Evolutionary conservation across 2,797 vertebrate species (phyloP), one percentile per base, ranked within the genome.

Genomic region (Pristis pectinata): DNA sequence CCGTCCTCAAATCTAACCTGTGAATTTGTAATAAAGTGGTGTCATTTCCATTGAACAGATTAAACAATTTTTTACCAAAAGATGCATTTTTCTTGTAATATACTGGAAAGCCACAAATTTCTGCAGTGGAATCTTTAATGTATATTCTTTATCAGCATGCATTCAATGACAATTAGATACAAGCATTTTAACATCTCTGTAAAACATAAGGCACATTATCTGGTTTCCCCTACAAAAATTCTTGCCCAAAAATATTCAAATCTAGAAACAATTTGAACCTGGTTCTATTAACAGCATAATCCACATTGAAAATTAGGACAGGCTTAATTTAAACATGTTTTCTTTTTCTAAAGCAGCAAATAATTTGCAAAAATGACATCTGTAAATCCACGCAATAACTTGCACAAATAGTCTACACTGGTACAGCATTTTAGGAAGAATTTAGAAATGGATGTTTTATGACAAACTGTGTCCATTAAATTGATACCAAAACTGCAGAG

Each of bases 131-230:
- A 94, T 74, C 27, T 30, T 53, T 76, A 15, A 0, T 94, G 30
- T 70, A 94, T 94, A 72, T 94, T 76, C 70, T 49, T 72, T 94
- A 76, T 76, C 67, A 94, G 15, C 13, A 19, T 53, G 24, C 0
- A 94, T 53, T 76, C 94, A 56, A 94, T n/a, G 37, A 41, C 34
- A 93, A 49, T 74, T 74, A 53, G 34, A n/a, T n/a, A n/a, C 11
- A 53, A 94, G 6, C 41, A 34, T 17, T 49, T 93, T 53, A 94
- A 49, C 67, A 94, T 19, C 37, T 76, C 70, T 94, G 44, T n/a
- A 94, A 94, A 94, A 94, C 72, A 49, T 56, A 93, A 72, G 37
- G 61, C 91, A 93, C 41, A 13, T 30, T 70, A 74, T 76, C 17
- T 53, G 44, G 44, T 53, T 94, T 94, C 53, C 24, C 44, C 70